Evolutionary conservation across 2,888 invertebrate species (phyloP).

Genomic region (Ormyrus thymus): DNA sequence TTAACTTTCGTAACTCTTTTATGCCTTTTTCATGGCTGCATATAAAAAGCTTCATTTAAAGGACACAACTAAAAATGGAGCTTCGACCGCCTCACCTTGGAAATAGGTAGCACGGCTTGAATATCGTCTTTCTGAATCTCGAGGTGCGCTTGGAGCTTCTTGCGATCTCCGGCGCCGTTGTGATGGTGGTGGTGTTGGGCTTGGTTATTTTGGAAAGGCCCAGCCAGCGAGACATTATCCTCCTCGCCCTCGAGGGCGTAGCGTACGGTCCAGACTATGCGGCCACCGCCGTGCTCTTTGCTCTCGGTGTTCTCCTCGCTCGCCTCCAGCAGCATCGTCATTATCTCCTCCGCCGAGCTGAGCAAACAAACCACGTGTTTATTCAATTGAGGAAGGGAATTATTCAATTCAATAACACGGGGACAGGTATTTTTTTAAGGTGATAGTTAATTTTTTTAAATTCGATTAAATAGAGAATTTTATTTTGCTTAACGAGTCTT

Average conservation of each 20-base stretch:
- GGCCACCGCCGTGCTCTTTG: slow-evolving; percentile 85
- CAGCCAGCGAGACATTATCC: slow-evolving; percentile 68
- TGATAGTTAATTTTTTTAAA: no score
- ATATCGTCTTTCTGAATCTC: slow-evolving; percentile 96
- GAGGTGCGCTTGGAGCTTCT: slow-evolving; percentile 87
- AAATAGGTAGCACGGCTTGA: slow-evolving; percentile 94
- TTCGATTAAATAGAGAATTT: no score
- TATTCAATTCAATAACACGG: no score
- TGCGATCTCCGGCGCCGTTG: slow-evolving; percentile 63
- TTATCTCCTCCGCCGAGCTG: slow-evolving; percentile 84
- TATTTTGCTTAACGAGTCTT: no score
- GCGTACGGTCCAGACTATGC: slow-evolving; percentile 90
- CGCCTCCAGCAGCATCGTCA: slow-evolving; percentile 94
- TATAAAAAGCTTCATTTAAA: no score
- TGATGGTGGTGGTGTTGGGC: slow-evolving; percentile 66
- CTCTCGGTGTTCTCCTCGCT: slow-evolving; percentile 84
- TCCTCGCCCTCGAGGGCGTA: slow-evolving; percentile 81
- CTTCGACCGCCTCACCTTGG: slow-evolving; percentile 81
- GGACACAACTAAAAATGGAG: no score
- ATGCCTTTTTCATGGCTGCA: background rate
- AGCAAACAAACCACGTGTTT: no score
- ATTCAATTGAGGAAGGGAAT: no score
- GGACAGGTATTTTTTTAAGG: no score
- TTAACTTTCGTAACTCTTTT: background rate
- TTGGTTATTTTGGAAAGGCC: slow-evolving; percentile 64